Conservation (phyloP, 2,113 vertebrate genomes). For the Tupaia tana region DNA sequence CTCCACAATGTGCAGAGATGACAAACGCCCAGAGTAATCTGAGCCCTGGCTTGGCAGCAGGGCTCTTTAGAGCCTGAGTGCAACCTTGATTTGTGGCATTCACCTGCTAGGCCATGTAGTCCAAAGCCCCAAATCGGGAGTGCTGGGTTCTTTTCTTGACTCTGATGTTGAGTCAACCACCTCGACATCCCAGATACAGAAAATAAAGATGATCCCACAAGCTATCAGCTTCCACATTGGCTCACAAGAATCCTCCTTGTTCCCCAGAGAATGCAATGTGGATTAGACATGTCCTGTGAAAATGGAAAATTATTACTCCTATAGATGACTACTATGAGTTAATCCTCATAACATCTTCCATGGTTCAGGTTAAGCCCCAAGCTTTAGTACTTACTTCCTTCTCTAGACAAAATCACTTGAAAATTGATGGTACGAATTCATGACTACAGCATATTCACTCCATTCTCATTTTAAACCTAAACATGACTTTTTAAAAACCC, state of each 20-base stretch:
- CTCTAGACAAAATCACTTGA: not conserved
- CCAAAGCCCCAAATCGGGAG: not conserved
- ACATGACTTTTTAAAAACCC: not conserved
- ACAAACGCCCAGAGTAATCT: not conserved
- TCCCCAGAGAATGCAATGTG: not conserved
- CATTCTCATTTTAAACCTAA: not conserved
- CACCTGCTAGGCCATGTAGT: not conserved
- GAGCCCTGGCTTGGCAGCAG: not conserved
- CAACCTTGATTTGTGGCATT: conserved; percentile 1
- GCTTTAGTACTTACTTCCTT: not conserved
- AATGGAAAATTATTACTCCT: conserved; percentile 4
- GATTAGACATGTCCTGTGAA: conserved; percentile 13
- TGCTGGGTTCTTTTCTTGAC: not conserved
- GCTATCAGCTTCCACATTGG: not conserved
- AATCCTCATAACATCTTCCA: not conserved
- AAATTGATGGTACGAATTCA: conserved; percentile 24
- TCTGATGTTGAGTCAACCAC: conserved; percentile 40
- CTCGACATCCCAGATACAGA: not conserved
- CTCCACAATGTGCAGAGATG: not conserved
- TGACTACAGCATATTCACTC: not conserved
- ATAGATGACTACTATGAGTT: not conserved
- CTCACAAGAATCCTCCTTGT: not conserved
- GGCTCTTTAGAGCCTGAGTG: not conserved
- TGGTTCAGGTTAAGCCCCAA: not conserved
- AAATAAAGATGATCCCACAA: conserved; percentile 16